Base-by-base conservation (phyloP, 1,140 invertebrate genomes). In the Colletes gigas region DNA sequence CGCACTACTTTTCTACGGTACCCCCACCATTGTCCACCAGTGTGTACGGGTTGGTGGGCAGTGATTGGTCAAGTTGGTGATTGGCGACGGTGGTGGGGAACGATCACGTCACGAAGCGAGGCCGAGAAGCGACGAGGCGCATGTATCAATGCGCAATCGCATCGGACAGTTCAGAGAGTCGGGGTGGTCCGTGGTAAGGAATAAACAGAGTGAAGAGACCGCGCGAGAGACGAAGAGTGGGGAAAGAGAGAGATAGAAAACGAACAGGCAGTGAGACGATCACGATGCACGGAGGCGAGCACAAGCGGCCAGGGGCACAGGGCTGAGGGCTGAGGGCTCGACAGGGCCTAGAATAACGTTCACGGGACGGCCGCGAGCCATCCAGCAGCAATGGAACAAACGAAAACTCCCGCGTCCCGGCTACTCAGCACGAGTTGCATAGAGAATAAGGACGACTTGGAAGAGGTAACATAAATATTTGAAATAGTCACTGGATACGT, bases 361-460 rank as follows among this genome's bases (percentile, higher is more conserved):
- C 66, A 87, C 78, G 81, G 83, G 84, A 78, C 84, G 73, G 81
- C 82, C 75, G 79, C 80, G 80, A 68, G 73, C 68, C 71, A 82
- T 68, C 78, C 79, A 82, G 79, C 79, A 82, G 71, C 85, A 55
- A 93, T 93, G 93, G 93, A 93, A 89, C 91, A 92, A 81, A 87
- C 88, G 62, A 92, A 83, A 89, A 76, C 86, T 69, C 84, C 86
- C 59, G 79, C 87, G 73, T 91, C 91, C 78, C 89, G 90, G 75
- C 91, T 96, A 83, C 94, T 96, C 90, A 91, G 92, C 89, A 94
- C 95, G 85, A 95, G 94, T 89, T 94, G 95, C 90, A 95, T 97
- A 91, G 96, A 97, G 94, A 96, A 96, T 94, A 96, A 96, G 94
- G 96, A 97, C 94, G 96, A 97, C 91, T 94, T 96, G 89, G 96